A percentile compares a stretch with the other conserved stretches of the same genome.
Conservation (phyloP, 2,888 invertebrate species). For the Ornithoptera priamus region DNA sequence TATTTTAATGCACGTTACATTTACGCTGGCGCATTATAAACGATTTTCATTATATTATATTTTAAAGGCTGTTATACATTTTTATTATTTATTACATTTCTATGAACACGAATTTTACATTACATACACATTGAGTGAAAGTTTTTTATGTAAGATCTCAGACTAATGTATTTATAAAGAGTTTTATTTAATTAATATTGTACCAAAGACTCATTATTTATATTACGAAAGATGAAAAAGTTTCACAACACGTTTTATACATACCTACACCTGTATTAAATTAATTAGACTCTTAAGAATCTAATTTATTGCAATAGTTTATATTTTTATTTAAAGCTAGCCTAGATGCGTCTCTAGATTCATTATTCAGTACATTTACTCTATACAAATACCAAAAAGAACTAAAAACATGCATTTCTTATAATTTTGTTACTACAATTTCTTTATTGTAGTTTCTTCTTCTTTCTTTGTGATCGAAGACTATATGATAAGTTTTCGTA, state of each 20-base stretch:
- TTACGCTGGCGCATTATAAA: not conserved
- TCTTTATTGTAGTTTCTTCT: not conserved
- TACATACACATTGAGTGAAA: no score
- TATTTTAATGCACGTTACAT: not conserved
- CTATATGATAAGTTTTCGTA: not conserved
- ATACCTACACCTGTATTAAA: conserved; percentile 19
- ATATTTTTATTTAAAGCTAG: conserved; percentile 13
- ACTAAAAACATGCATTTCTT: conserved; percentile 15
- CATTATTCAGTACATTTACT: conserved; percentile 27
- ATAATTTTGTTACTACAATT: not conserved
- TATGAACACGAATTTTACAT: no score
- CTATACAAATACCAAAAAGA: conserved; percentile 6
- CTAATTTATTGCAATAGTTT: conserved; percentile 22
- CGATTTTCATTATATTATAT: no score
- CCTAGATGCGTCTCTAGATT: conserved; percentile 23
- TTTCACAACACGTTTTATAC: not conserved
- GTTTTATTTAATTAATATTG: not conserved
- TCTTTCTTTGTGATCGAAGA: not conserved
- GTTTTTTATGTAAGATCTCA: no score
- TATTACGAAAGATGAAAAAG: not conserved
- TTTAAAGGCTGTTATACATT: no score
- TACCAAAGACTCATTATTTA: not conserved
- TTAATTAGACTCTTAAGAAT: conserved; percentile 25
- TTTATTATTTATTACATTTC: no score
- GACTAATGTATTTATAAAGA: no score